Evolutionary conservation across 2,797 vertebrate genomes (phyloP).

Genomic region (Argyrosomus regius): DNA sequence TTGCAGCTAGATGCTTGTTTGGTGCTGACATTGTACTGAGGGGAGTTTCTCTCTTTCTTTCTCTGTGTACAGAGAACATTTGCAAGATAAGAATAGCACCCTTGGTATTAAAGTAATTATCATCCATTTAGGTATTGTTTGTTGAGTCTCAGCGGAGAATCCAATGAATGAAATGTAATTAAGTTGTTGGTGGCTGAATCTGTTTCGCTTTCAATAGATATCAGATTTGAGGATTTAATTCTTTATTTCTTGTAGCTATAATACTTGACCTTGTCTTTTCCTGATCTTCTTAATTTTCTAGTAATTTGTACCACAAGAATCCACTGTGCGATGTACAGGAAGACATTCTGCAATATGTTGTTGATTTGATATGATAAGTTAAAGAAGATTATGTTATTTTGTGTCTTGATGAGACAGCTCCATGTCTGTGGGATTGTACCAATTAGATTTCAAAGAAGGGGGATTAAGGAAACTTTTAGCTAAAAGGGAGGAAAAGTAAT

Average conservation of each 20-base stretch:
- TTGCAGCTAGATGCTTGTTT: constrained; percentile 45
- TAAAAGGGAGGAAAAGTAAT: constrained; percentile 64
- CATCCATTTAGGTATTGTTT: constrained; percentile 53
- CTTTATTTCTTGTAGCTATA: neutral
- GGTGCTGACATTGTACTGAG: constrained; percentile 1
- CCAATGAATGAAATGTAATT: constrained; percentile 37
- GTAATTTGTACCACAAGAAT: constrained; percentile 24
- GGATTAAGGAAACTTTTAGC: constrained; percentile 80
- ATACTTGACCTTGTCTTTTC: constrained; percentile 27
- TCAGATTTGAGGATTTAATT: neutral
- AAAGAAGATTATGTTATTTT: constrained; percentile 58
- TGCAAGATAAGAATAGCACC: constrained; percentile 39
- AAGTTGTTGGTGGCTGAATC: constrained; percentile 41
- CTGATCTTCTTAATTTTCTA: neutral
- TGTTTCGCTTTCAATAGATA: constrained; percentile 36
- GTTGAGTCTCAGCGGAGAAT: constrained; percentile 22
- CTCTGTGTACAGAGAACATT: neutral
- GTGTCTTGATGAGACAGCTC: constrained; percentile 43
- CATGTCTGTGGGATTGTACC: constrained; percentile 60
- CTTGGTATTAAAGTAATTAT: constrained; percentile 54
- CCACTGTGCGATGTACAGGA: constrained; percentile 6
- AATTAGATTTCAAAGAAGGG: constrained; percentile 76
- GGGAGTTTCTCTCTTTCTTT: constrained; percentile 32
- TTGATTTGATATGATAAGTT: constrained; percentile 30
- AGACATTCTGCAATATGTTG: constrained; percentile 18